phyloP scores from a whole-genome alignment of 2,797 vertebrate genomes.

The Sternarchorhynchus goeldii region DNA sequence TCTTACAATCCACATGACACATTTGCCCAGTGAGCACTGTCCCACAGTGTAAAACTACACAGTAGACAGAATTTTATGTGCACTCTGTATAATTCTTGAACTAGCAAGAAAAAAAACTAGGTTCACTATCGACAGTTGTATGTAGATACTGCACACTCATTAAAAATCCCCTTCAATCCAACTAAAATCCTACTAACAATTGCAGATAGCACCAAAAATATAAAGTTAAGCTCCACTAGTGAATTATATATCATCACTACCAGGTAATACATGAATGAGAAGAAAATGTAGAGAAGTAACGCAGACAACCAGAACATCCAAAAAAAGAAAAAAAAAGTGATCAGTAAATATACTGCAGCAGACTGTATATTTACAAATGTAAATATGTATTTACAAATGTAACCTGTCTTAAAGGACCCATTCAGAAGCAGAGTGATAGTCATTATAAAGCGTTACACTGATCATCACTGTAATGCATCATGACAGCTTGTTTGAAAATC shows the following conservation, averaged over 20 bases:
- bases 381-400: slow-evolving; percentile 62
- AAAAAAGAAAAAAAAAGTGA: slow-evolving; percentile 50
- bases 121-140: slow-evolving; percentile 51
- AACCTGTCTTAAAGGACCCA: slow-evolving; percentile 46
- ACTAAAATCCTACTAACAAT: slow-evolving; percentile 78
- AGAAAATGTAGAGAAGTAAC: slow-evolving; percentile 49
- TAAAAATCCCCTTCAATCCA: slow-evolving; percentile 75
- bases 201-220: slow-evolving; percentile 74
- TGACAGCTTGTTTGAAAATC: slow-evolving; percentile 39
- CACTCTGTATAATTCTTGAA: slow-evolving; percentile 8
- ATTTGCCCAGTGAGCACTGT: background rate
- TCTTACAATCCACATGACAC: background rate
- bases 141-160: slow-evolving; percentile 63
- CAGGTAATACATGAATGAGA: slow-evolving; percentile 59
- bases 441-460: slow-evolving; percentile 57
- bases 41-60: no score
- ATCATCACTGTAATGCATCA: slow-evolving; percentile 58
- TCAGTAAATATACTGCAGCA: slow-evolving; percentile 58
- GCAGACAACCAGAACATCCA: slow-evolving; percentile 50
- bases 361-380: slow-evolving; percentile 62
- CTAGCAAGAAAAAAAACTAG: slow-evolving; percentile 48
- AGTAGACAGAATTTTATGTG: no score
- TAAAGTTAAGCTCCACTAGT: slow-evolving; percentile 69
- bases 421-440: slow-evolving; percentile 54
- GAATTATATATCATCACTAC: slow-evolving; percentile 66